Conservation (phyloP, 2,888 invertebrate species). For the Caenorhabditis imperialis region DNA sequence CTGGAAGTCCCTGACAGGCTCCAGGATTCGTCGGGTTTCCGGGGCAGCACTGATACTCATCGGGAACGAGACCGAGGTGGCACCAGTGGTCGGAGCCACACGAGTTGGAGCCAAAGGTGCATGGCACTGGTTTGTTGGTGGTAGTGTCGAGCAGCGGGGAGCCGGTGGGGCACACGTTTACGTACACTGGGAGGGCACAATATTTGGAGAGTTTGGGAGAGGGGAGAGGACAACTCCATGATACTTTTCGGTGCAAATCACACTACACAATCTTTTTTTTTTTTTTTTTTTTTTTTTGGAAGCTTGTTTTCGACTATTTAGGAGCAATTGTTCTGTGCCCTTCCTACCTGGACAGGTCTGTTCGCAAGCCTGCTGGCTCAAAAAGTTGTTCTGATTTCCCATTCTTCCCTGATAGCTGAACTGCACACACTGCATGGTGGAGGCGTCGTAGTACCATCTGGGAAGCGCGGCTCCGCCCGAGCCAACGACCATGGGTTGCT, state of each 20-base stretch:
- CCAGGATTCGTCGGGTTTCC: conserved; percentile 69
- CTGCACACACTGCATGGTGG: conserved; percentile 69
- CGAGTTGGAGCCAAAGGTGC: conserved; percentile 70
- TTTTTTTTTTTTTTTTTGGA: no score
- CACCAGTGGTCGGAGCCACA: conserved; percentile 73
- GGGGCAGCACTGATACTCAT: conserved; percentile 74
- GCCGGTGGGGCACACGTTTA: conserved; percentile 74
- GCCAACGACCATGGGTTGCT: conserved; percentile 70
- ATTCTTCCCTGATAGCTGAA: conserved; percentile 71
- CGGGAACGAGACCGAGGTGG: conserved; percentile 72
- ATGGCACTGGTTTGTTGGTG: conserved; percentile 65
- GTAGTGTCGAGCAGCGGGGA: conserved; percentile 66
- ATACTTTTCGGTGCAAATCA: no score
- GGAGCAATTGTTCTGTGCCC: background rate
- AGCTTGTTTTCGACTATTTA: no score
- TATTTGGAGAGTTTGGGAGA: conserved; percentile 1
- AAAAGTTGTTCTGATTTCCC: conserved; percentile 76
- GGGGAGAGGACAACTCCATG: background rate
- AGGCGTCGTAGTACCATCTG: conserved; percentile 71
- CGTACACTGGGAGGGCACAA: conserved; percentile 64
- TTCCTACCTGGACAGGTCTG: conserved; percentile 65
- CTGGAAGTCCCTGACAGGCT: conserved; percentile 69
- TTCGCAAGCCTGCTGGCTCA: conserved; percentile 71
- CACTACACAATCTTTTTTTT: no score
- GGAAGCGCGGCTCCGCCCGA: conserved; percentile 67